Base-by-base conservation (phyloP, 2,797 vertebrate species). In the Coracias cyanogaster region DNA sequence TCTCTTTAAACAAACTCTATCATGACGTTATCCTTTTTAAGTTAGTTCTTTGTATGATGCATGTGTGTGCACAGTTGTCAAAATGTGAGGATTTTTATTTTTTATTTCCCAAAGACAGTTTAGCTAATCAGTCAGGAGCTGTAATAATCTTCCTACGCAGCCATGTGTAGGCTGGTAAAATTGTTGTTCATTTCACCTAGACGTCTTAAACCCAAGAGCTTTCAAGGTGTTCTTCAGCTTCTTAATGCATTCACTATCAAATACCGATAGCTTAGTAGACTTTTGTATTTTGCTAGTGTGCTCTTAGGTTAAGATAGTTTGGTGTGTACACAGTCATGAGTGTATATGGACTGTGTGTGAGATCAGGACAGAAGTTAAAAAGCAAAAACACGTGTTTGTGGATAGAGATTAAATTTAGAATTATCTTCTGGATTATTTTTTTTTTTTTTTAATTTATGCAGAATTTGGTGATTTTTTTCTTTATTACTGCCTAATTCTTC, bases 121-220 rank as follows among this genome's bases (percentile, higher is more conserved):
- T 67, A 94, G 76, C 58, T 93, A 82, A 86, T 89, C 92, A 92
- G 69, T 93, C 64, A 86, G 88, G 48, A 94, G 48, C 71, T 5
- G 41, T 91, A 95, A 94, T 89, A 79, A 92, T 86, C 88, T 80
- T 95, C 91, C 94, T 92, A 93, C 91, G 72, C 91, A 93, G 1
- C 52, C 21, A 9, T 61, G 80, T 57, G 91, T 90, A 89, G 91
- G 93, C 77, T 90, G 90, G 29, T 61, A 82, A 74, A 95, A 80
- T 85, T 80, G 87, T 86, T 93, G 90, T 94, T 89, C 93, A 61
- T 94, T 97, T 95, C 88, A 96, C 88, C 88, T 84, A 82, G 49
- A 93, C 0, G 4, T 93, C 81, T 94, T 52, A 84, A 94, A 96
- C 52, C 60, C 64, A 77, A 79, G 51, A 86, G 51, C 58, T 95